Base-by-base conservation (phyloP, 1,140 invertebrate species). In the Agraylea sexmaculata region DNA sequence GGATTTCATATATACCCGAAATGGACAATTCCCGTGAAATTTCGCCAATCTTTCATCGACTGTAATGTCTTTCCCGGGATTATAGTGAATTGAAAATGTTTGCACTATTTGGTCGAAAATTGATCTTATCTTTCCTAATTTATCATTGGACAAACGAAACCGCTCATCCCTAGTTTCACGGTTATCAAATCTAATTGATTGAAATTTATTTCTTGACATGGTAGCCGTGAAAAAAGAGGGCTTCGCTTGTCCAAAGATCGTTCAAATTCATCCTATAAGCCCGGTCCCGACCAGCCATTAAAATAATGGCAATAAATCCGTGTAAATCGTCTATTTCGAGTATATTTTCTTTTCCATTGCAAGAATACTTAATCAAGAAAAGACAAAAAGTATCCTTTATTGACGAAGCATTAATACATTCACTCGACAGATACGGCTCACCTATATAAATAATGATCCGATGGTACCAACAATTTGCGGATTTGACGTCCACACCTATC, bases 1-100 rank as follows among this genome's bases (percentile, higher is more conserved):
- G 19, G 43, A 46, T 37, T 45, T 46, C 47, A 58, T 57, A 31
- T 50, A 58, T 8, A 51, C 42, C 12, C 50, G 18, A 37, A 47
- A 51, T 20, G 40, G 42, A 42, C 27, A 42, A 28, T 41, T 48
- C 4, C 51, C 52, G 33, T 42, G 41, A 38, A 51, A 51, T 10
- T 21, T 37, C 11, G 48, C 45, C 29, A 52, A 40, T 33, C 50
- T 40, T 42, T 50, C 41, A 39, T 53, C 45, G 3, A 51, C 43
- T n/a, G 31, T 42, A 19, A 50, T 28, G 22, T 48, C 15, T 35
- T 33, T 36, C n/a, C 18, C 28, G 21, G 41, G 49, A 28, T 25
- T 29, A 39, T 15, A 39, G 21, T 39, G 21, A 29, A 15, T 29
- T 17, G 13, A 3, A 17, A 25, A 39, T 5, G 25, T 28, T 18